Evolutionary conservation across 2,113 vertebrate genomes (phyloP).

Genomic region (Eurystomus gularis): DNA sequence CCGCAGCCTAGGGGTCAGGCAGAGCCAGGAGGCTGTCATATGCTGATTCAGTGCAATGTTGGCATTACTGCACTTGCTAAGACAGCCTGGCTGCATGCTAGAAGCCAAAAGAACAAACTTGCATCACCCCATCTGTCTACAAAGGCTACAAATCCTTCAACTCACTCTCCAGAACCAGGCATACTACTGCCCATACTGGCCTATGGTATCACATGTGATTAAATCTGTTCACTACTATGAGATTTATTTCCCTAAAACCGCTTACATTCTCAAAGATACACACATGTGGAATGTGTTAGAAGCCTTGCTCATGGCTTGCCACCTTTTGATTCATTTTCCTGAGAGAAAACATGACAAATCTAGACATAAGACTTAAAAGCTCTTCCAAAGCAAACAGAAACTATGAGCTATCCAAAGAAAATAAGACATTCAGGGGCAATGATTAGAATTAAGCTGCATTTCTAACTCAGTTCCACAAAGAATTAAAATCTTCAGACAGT

Average conservation of each 20-base stretch:
- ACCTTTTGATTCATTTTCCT: not conserved
- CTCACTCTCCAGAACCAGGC: not conserved
- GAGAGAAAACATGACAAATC: not conserved
- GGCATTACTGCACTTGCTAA: not conserved
- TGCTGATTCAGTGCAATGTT: not conserved
- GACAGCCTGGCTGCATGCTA: not conserved
- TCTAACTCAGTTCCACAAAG: not conserved
- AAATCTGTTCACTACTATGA: not conserved
- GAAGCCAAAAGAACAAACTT: not conserved
- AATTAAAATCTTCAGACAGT: not conserved
- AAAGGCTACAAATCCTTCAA: not conserved
- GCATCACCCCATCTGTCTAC: not conserved
- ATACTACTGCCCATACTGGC: not conserved
- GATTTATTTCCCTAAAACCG: not conserved
- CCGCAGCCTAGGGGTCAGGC: not conserved
- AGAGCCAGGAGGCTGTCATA: not conserved
- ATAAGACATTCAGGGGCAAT: not conserved
- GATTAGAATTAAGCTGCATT: not conserved
- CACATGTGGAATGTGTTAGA: not conserved
- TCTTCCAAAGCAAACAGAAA: not conserved
- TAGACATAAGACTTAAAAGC: not conserved
- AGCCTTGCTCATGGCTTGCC: not conserved
- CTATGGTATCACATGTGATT: not conserved
- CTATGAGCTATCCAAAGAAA: not conserved
- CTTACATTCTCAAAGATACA: not conserved